Base-by-base conservation (phyloP, 1,140 invertebrate species). In the Meloidogyne floridensis region DNA sequence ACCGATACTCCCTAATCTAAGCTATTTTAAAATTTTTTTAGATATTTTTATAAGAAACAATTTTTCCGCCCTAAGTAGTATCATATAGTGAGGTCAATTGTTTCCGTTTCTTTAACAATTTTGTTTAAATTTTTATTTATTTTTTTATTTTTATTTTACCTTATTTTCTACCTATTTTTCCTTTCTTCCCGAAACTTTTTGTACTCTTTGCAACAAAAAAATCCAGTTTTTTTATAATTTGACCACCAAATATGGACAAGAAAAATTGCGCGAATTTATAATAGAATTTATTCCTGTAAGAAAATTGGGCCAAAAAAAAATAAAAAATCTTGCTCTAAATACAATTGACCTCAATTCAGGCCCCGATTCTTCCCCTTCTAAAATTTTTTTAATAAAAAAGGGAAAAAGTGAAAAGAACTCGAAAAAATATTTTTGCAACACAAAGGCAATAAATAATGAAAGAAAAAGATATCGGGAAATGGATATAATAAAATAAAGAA, bases 291-390 rank as follows among this genome's bases (percentile, higher is more conserved):
- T 65, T 65, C 59, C 7, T 65, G 59, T 7, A 13, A 59, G n/a
- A 65, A 65, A 65, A 65, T 6, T 65, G 15, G 59, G 59, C 59
- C 59, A 65, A 65, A 59, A 59, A 15, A n/a, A n/a, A 59, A 59
- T 15, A 15, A 15, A 32, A 65, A n/a, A 65, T n/a, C 32, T n/a
- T 18, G 56, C 7, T 6, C 2, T 7, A 6, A 65, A n/a, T n/a
- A n/a, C 59, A 65, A 65, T 65, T 65, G 59, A 65, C 59, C 59
- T 65, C n/a, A n/a, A n/a, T 65, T 65, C n/a, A 65, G 32, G 15
- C 59, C n/a, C 59, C 59, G 59, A 65, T 65, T 65, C 5, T 65
- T 65, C 7, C 32, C 32, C 15, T 65, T 65, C 6, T n/a, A n/a
- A 65, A 6, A 7, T 65, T 65, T 65, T 65, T 65, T 32, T 32